These are phyloP conservation scores for Apotomis betuletana DNA, from an alignment of 2,888 invertebrate species.

Conservation along the genomic window DNA sequence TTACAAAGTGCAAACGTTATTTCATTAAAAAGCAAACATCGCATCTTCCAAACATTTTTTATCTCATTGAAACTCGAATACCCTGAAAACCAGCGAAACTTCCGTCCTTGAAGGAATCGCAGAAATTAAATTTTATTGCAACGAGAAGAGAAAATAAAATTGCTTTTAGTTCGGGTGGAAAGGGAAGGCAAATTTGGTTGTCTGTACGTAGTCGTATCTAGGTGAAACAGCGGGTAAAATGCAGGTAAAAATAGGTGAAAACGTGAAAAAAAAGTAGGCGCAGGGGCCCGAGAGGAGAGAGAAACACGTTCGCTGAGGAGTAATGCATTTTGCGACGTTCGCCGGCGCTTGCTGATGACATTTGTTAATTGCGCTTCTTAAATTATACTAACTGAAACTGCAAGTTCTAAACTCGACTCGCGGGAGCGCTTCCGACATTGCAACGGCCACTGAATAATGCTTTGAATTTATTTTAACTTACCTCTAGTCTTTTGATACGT, in stretches of 20 bases:
- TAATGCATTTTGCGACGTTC: constrained; percentile 45
- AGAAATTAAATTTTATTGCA: constrained; percentile 35
- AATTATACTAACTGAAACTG: constrained; percentile 41
- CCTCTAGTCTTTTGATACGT: neutral
- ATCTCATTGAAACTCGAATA: constrained; percentile 18
- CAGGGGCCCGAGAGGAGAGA: constrained; percentile 34
- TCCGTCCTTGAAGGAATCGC: constrained; percentile 28
- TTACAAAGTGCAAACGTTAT: neutral
- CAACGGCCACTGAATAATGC: constrained; percentile 22
- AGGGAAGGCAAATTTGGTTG: constrained; percentile 46
- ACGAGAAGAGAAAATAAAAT: constrained; percentile 44
- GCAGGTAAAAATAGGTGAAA: constrained; percentile 37
- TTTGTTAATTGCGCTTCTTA: constrained; percentile 46
- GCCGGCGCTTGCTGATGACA: constrained; percentile 45
- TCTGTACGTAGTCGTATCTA: constrained; percentile 27
- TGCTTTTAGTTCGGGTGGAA: constrained; percentile 48
- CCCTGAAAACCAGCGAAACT: constrained; percentile 23
- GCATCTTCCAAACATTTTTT: constrained; percentile 18
- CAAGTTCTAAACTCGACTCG: constrained; percentile 32
- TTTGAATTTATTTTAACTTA: constrained; percentile 18
- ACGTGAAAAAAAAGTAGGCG: constrained; percentile 24
- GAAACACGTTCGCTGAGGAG: constrained; percentile 40
- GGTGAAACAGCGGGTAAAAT: constrained; percentile 36
- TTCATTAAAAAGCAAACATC: constrained; percentile 11
- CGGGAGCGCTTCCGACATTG: constrained; percentile 15